Evolutionary conservation across 1,140 invertebrate species (phyloP), one percentile per base, ranked within the genome.

Genomic region (Drosophila persimilis): DNA sequence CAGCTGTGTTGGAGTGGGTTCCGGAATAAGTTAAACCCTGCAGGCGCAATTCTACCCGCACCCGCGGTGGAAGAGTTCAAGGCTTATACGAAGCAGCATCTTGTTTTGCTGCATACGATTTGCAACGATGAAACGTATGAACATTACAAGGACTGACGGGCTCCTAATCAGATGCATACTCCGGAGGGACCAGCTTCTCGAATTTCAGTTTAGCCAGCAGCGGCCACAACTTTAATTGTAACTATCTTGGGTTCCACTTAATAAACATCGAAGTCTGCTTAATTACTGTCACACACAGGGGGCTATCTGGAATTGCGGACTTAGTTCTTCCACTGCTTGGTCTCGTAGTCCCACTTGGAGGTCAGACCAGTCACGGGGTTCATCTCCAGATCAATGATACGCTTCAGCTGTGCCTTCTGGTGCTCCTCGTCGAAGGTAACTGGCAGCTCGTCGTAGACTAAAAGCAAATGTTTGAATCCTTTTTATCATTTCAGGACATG

Each of bases 371-470:
- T 93, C 15, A 99, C 92, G 0, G 95, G 96, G 90, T 97, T 96
- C 1, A 95, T 93, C 86, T 95, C 93, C 52, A 97, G 91, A 86
- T 95, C 94, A 80, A 98, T 92, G 94, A 98, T 97, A 80, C 95
- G 94, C 88, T 95, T 93, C 64, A 98, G 91, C 89, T 96, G 95
- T 3, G 95, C 95, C 90, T 95, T 94, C 91, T 95, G 94, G 71
- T 93, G 92, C 83, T 98, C 97, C 56, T 95, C 93, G n/a, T 91
- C 92, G 80, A 98, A 94, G 6, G 95, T 94, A 6, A 93, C 90
- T 15, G 97, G 97, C 62, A 97, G 74, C 39, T 94, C 94, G 65
- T 94, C 92, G 81, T 96, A 96, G 5, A 97, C 97, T 98, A 26
- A 50, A 43, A 47, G 3, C 5, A n/a, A 44, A 41, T 35, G 8